Conservation (phyloP, 2,797 vertebrate species). For the Microctenopoma stevenorrisi region DNA sequence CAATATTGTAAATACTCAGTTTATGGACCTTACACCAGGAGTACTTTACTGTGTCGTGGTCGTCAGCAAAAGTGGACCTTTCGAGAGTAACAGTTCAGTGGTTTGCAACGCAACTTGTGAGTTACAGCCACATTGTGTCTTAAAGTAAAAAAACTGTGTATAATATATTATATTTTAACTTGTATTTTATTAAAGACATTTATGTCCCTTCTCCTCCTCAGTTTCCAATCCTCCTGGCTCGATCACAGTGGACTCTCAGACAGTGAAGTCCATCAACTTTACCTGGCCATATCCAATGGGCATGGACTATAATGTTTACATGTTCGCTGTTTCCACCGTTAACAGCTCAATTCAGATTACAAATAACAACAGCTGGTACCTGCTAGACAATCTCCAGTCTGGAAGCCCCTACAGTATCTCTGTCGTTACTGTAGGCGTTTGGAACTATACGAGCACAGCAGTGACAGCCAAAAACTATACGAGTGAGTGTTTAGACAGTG, state of each 20-base stretch:
- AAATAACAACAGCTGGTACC: slow-evolving; percentile 39
- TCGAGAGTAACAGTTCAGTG: fast-evolving
- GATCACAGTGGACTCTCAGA: slow-evolving; percentile 51
- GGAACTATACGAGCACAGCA: slow-evolving; percentile 59
- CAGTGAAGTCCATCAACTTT: slow-evolving; percentile 62
- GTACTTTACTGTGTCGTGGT: slow-evolving; percentile 58
- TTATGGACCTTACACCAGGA: slow-evolving; percentile 59
- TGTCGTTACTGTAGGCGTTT: slow-evolving; percentile 65
- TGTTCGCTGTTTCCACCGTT: slow-evolving; percentile 50
- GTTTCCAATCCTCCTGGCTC: slow-evolving; percentile 78
- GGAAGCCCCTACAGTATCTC: slow-evolving; percentile 54
- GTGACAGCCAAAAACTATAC: slow-evolving; percentile 57
- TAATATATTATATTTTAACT: neutral
- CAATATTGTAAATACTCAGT: neutral
- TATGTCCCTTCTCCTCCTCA: slow-evolving; percentile 29
- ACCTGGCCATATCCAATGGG: slow-evolving; percentile 67
- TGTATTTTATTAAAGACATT: neutral
- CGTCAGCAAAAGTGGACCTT: slow-evolving; percentile 51
- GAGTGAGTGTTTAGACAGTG: slow-evolving; percentile 66
- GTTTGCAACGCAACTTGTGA: slow-evolving; percentile 76
- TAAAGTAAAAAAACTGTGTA: neutral
- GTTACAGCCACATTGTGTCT: slow-evolving; percentile 23
- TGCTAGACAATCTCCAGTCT: slow-evolving; percentile 37
- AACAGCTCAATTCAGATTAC: fast-evolving
- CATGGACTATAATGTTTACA: slow-evolving; percentile 60